These are phyloP conservation scores for Trypoxylus dichotomus DNA, from an alignment of 1,140 invertebrate species.

Conservation along the genomic window DNA sequence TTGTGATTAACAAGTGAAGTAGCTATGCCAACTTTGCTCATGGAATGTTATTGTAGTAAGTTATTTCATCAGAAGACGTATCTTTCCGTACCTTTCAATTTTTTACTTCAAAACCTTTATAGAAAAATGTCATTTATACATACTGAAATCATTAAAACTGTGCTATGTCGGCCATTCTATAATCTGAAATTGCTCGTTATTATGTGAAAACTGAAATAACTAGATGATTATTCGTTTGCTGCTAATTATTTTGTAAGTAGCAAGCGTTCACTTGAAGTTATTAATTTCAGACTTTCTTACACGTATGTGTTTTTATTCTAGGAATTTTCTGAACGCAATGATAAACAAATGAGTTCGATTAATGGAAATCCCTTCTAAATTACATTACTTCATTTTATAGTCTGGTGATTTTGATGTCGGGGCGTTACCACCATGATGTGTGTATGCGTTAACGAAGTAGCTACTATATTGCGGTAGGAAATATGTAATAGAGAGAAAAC, in stretches of 20 bases:
- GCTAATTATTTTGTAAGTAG: background rate
- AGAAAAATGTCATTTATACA: too few species aligned
- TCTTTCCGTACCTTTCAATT: too few species aligned
- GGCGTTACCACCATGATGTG: background rate
- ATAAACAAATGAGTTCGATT: background rate
- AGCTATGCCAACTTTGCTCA: too few species aligned
- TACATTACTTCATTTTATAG: slow-evolving; percentile 6
- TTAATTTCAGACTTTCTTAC: background rate
- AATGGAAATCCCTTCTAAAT: slow-evolving; percentile 5
- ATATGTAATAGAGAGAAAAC: background rate
- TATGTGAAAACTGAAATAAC: too few species aligned
- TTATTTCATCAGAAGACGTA: too few species aligned
- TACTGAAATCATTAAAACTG: too few species aligned
- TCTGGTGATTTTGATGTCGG: background rate
- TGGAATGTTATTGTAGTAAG: too few species aligned
- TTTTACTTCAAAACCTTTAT: too few species aligned
- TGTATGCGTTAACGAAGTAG: background rate
- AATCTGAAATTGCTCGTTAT: too few species aligned
- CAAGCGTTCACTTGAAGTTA: background rate
- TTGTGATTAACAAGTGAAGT: too few species aligned
- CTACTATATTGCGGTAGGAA: background rate
- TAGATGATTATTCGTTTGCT: too few species aligned
- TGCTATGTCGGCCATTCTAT: too few species aligned
- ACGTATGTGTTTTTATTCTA: background rate
- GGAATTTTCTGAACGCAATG: background rate